These are phyloP conservation scores for Trematocara zebra DNA, from an alignment of 2,113 vertebrate species.

Conservation along the genomic window DNA sequence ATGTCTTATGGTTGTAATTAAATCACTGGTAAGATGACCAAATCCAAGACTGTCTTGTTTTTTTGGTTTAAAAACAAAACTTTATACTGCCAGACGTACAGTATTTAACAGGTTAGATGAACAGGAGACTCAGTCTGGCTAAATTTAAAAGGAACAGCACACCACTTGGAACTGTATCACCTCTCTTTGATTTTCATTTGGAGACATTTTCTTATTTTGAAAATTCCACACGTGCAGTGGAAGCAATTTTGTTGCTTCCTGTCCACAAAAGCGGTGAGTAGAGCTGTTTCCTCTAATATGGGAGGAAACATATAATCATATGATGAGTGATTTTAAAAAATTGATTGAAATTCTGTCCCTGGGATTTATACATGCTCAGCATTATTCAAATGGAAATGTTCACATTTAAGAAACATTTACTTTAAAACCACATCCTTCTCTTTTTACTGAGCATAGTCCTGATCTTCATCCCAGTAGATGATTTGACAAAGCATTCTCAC, in stretches of 20 bases:
- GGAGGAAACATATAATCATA: neutral
- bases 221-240: neutral
- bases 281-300: neutral
- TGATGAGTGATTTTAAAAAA: neutral
- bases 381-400: neutral
- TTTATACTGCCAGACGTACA: neutral
- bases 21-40: neutral
- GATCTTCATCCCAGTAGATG: neutral
- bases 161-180: neutral
- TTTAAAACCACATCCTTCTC: neutral
- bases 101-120: neutral
- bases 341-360: neutral
- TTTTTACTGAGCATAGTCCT: neutral
- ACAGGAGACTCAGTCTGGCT: neutral
- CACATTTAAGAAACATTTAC: neutral
- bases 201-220: neutral
- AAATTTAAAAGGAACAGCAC: neutral
- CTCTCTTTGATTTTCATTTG: neutral
- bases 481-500: neutral
- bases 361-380: neutral
- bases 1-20: neutral
- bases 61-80: neutral
- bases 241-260: neutral
- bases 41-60: neutral
- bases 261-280: neutral